Evolutionary conservation across 2,113 vertebrate genomes (phyloP), one percentile per base, ranked within the genome.

Genomic region (Neogobius melanostomus): DNA sequence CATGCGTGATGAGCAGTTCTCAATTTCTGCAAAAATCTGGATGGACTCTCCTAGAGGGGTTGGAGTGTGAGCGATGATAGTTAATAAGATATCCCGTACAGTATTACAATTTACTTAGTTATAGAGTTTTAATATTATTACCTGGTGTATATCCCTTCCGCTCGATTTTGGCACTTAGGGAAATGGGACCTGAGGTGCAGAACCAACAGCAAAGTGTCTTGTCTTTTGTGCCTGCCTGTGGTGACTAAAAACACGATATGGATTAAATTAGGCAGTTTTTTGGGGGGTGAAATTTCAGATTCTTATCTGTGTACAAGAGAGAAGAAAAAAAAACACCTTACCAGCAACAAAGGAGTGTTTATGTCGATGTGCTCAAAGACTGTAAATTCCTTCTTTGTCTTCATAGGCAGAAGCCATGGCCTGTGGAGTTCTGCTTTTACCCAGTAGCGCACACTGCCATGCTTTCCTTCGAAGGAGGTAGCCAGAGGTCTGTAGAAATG

Each of bases 101-200:
- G 36, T 8, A 15, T 61, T 44, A 8, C 7, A 2, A 43, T 43
- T 60, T 0, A 60, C 17, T 28, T 57, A 12, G 28, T 16, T 17
- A 17, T 1, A 14, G 11, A 53, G n/a, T 59, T 59, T 11, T 60
- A 36, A 59, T 56, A 11, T 67, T 70, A 88, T 91, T 91, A 99
- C 98, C 98, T 95, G 97, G 97, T 85, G 97, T 98, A 87, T 99
- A 99, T 94, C 98, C 98, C 93, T 99, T 99, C 92, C 97, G 95
- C 91, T 98, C 97, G 67, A 99, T 99, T 97, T 99, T 99, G 98
- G 98, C 98, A 98, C 97, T 99, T 98, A 99, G 93, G 94, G 97
- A 99, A 93, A 99, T 99, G 89, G 98, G 98, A 94, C 98, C 98
- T 97, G 97, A 99, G 96, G 97, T 98, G 94, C 98, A 99, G 93